Conservation (phyloP, 2,797 vertebrate species). For the Pseudotriccus pelzelni region DNA sequence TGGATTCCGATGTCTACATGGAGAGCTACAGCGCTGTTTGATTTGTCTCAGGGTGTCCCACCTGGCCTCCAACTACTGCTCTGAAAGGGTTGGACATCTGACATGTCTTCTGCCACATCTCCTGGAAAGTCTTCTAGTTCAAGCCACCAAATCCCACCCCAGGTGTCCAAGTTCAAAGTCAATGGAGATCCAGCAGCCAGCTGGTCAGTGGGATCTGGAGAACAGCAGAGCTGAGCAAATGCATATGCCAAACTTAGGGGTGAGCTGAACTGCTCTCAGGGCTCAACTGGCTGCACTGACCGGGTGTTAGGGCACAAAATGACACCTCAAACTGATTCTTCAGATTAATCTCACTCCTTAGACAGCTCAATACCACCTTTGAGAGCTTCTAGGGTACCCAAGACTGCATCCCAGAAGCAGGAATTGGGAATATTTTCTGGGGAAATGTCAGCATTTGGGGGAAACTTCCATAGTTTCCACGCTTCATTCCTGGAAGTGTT, state of each 20-base stretch:
- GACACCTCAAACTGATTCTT: neutral
- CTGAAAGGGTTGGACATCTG: neutral
- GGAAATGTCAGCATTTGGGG: neutral
- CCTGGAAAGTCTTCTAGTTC: neutral
- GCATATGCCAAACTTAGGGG: neutral
- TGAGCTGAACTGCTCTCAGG: neutral
- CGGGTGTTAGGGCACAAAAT: too few relatives aligned
- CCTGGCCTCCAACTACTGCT: neutral
- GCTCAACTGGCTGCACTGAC: neutral
- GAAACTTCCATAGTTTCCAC: neutral
- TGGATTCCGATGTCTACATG: neutral
- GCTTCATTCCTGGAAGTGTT: neutral
- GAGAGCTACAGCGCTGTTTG: neutral
- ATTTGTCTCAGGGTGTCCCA: neutral
- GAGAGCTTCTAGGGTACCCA: neutral
- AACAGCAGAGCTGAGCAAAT: neutral
- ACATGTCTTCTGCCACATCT: neutral
- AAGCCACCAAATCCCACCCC: neutral
- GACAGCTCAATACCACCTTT: neutral
- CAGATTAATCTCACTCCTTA: neutral
- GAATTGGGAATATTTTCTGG: neutral
- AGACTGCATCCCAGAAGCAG: neutral
- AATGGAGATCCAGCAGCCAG: neutral
- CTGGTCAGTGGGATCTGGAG: neutral
- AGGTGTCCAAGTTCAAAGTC: neutral